Evolutionary conservation across 2,113 vertebrate species (phyloP), one percentile per base, ranked within the genome.

Genomic region (Gadus chalcogrammus): DNA sequence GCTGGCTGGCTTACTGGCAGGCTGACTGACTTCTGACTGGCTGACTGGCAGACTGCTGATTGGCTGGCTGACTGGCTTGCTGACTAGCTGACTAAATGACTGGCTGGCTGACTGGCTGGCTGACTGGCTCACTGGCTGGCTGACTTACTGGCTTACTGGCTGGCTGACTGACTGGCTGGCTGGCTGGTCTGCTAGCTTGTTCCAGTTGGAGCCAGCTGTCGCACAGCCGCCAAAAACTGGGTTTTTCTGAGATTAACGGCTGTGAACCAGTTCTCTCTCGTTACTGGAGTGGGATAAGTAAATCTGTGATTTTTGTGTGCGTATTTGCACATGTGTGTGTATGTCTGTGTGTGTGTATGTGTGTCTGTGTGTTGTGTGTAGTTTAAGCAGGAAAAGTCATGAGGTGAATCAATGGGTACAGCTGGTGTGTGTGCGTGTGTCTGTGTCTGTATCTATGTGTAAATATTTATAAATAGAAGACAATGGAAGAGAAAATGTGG

Each of bases 281-380:
- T 89, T 87, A 90, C 86, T 88, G 88, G 85, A 91, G 89, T 85
- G 73, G 86, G 84, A 92, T 91, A 90, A 90, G 84, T 84, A 84
- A 77, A 79, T 87, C 61, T 77, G 20, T 62, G 56, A n/a, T 72
- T 64, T 76, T 52, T 69, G 64, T 71, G 28, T 68, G 73, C 66
- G 62, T 65, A 64, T 61, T 59, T 27, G 35, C 11, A 38, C 27
- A 55, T 4, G 22, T 65, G 42, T 28, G 15, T n/a, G 12, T 16
- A 42, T 65, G 61, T 69, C 18, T 58, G 17, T 68, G 55, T 42
- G 62, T 59, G 52, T 65, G 60, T 70, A 27, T 59, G 52, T 78
- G 68, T 35, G 55, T 18, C 18, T 20, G 42, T 42, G 55, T 18
- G 18, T 18, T 3, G 58, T 18, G 58, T 22, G 60, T 48, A 12